Evolutionary conservation across 1,140 invertebrate species (phyloP), one percentile per base, ranked within the genome.

Genomic region (Pararge aegeria): DNA sequence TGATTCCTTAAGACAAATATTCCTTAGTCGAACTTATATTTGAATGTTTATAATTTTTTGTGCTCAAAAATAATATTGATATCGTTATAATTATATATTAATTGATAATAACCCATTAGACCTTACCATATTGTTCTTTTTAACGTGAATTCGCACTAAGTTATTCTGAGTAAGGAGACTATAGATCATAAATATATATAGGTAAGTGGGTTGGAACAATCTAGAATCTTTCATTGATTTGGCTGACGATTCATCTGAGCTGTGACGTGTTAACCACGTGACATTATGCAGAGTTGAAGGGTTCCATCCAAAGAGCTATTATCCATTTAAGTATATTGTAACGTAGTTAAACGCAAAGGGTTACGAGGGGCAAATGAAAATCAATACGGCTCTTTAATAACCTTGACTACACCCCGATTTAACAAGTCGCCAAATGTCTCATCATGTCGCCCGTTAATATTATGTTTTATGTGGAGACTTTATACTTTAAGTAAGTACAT

Each of bases 181-280:
- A 27, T 64, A 50, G 56, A 64, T 64, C 62, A 64, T n/a, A n/a
- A n/a, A n/a, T n/a, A n/a, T n/a, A n/a, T n/a, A n/a, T n/a, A n/a
- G n/a, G 60, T 64, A 55, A 52, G 49, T 38, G 46, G 53, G 52
- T 55, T 66, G 53, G 59, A 69, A 65, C 63, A 60, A 66, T 69
- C 63, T 66, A 65, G 55, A 65, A 12, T 20, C 58, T 56, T 53
- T 51, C 66, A 69, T 69, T 66, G 67, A 69, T 69, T 64, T 40
- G 56, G 60, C 51, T 65, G 55, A 66, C 67, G 52, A 56, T 49
- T 69, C 51, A 61, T 57, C 55, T 42, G n/a, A n/a, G n/a, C n/a
- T n/a, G 51, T 58, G 61, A 58, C 61, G 55, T 30, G 50, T 13
- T 27, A 29, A 27, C 48, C 49, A 55, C 53, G 54, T 56, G 54